Evolutionary conservation across 2,797 vertebrate genomes (phyloP).

Genomic region (Agapornis canus): DNA sequence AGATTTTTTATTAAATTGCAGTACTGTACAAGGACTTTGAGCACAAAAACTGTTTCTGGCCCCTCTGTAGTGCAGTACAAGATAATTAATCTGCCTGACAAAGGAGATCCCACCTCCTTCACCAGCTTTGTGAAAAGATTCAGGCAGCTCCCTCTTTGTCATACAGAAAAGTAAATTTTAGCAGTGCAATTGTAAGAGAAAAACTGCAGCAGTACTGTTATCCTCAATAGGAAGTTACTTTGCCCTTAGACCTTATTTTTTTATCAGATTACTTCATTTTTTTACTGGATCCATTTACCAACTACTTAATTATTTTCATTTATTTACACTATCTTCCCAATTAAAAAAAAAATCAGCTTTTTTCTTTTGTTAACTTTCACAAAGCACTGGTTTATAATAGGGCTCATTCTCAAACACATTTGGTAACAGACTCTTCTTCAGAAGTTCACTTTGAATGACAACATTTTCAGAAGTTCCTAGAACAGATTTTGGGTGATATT

Average conservation of each 20-base stretch:
- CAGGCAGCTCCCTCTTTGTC: background rate
- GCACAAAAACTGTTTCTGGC: background rate
- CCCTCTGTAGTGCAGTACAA: rapidly evolving
- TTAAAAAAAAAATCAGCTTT: background rate
- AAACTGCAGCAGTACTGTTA: background rate
- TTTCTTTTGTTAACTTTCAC: background rate
- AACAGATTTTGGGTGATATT: background rate
- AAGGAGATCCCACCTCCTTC: background rate
- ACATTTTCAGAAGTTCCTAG: background rate
- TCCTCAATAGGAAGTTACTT: background rate
- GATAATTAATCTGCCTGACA: background rate
- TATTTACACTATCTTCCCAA: background rate
- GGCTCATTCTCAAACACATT: rapidly evolving
- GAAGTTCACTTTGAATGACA: background rate
- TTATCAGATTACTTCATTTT: background rate
- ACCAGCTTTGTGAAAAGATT: background rate
- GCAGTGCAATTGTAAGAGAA: background rate
- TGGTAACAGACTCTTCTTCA: background rate
- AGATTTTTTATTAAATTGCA: background rate
- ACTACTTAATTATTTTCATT: background rate
- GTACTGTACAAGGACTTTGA: background rate
- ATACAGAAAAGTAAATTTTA: background rate
- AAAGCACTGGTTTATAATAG: background rate
- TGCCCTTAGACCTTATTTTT: background rate
- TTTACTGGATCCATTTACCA: rapidly evolving